A percentile compares a stretch with the other conserved stretches of the same genome.
These are phyloP conservation scores for Drosophila nigrodunni DNA, from an alignment of 1,140 invertebrate genomes.

Conservation along the genomic window DNA sequence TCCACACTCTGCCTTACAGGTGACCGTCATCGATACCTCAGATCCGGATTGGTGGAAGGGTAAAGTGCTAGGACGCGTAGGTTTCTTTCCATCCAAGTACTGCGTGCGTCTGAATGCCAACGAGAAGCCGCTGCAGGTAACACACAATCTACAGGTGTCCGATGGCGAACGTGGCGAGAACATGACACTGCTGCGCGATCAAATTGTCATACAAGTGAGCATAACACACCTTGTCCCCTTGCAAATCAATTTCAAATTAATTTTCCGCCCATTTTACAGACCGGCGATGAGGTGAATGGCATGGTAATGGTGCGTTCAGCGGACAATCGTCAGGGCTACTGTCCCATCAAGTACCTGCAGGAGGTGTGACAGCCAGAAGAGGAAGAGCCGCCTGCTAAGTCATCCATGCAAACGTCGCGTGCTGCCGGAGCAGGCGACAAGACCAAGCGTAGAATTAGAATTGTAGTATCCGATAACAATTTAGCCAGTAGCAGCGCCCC, in stretches of 20 bases:
- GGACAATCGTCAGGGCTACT: slow-evolving; percentile 93
- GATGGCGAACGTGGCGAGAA: slow-evolving; percentile 87
- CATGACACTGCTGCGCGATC: slow-evolving; percentile 88
- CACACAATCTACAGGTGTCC: slow-evolving; percentile 88
- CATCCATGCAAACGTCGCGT: slow-evolving; percentile 73
- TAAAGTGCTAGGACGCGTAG: slow-evolving; percentile 95
- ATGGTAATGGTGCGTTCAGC: slow-evolving; percentile 97
- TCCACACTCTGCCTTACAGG: slow-evolving; percentile 65
- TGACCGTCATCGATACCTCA: slow-evolving; percentile 96
- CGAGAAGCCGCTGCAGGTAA: slow-evolving; percentile 94
- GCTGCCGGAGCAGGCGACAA: slow-evolving; percentile 68
- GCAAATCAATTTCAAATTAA: neutral
- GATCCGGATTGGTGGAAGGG: slow-evolving; percentile 99
- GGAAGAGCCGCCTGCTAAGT: slow-evolving; percentile 82
- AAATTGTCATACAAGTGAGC: slow-evolving; percentile 90
- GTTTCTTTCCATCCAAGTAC: slow-evolving; percentile 97
- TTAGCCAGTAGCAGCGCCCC: slow-evolving; percentile 58
- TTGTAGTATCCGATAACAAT: slow-evolving; percentile 76
- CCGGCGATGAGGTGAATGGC: slow-evolving; percentile 95
- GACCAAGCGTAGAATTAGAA: slow-evolving; percentile 84
- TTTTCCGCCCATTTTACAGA: slow-evolving; percentile 73
- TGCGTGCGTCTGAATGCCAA: slow-evolving; percentile 95
- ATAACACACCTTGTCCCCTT: neutral
- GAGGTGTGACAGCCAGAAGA: slow-evolving; percentile 91
- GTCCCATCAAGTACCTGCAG: slow-evolving; percentile 93